phyloP scores from a whole-genome alignment of 2,888 invertebrate genomes.

The Enchytraeus crypticus region DNA sequence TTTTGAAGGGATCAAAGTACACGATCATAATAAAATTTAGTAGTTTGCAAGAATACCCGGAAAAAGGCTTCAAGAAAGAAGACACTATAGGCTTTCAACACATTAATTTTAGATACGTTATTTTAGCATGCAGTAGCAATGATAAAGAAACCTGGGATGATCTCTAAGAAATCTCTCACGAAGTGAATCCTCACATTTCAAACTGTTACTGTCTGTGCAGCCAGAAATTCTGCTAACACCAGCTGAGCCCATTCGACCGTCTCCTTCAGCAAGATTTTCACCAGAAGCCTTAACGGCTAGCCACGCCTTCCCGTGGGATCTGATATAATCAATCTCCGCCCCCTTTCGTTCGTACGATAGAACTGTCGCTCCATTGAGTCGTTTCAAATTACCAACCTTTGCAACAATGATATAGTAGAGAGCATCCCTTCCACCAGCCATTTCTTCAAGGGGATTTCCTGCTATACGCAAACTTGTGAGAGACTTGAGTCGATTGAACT shows the following conservation, averaged over 20 bases:
- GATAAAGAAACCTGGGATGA: too few relatives aligned
- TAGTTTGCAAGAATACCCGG: too few relatives aligned
- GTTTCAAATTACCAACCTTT: constrained; percentile 65
- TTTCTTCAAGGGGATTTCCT: constrained; percentile 51
- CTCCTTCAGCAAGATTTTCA: neutral
- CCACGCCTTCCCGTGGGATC: constrained; percentile 59
- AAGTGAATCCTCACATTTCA: too few relatives aligned
- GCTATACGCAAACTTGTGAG: constrained; percentile 62
- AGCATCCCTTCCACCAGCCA: constrained; percentile 60
- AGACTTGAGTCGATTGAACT: constrained; percentile 66
- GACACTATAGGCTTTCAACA: too few relatives aligned
- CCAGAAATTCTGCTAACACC: too few relatives aligned
- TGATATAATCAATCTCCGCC: constrained; percentile 83
- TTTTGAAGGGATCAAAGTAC: neutral
- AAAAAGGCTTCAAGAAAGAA: too few relatives aligned
- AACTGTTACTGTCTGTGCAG: too few relatives aligned
- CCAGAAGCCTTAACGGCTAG: neutral
- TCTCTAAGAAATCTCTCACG: too few relatives aligned
- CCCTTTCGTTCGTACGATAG: constrained; percentile 63
- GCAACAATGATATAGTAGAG: constrained; percentile 71
- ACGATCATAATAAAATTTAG: neutral
- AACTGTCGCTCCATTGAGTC: constrained; percentile 38
- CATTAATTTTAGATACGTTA: too few relatives aligned
- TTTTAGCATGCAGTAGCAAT: too few relatives aligned
- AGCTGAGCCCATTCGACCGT: too few relatives aligned